phyloP scores from a whole-genome alignment of 1,140 invertebrate species.

The Trypoxylus dichotomus region DNA sequence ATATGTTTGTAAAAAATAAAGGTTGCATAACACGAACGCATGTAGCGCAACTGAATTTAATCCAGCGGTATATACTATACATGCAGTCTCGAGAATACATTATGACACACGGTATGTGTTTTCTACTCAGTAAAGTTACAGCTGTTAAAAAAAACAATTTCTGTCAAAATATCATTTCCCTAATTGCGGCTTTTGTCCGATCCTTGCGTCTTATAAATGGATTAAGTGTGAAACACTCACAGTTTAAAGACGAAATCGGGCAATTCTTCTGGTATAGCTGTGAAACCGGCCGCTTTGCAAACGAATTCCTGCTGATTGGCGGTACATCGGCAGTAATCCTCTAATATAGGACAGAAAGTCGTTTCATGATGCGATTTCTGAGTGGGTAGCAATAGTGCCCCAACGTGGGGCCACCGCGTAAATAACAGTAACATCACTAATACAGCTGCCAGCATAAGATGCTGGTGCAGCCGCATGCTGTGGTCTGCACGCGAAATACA shows the following conservation, averaged over 20 bases:
- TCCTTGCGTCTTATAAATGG: neutral
- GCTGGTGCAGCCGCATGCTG: slow-evolving; percentile 38
- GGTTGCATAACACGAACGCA: neutral
- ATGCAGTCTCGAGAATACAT: neutral
- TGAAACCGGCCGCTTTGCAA: slow-evolving; percentile 52
- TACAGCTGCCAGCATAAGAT: slow-evolving; percentile 41
- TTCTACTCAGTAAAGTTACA: neutral
- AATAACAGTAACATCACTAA: slow-evolving; percentile 35
- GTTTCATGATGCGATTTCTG: slow-evolving; percentile 41
- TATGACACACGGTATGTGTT: neutral
- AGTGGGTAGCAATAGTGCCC: slow-evolving; percentile 15
- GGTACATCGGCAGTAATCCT: slow-evolving; percentile 51
- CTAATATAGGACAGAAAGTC: slow-evolving; percentile 49
- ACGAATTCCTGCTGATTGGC: slow-evolving; percentile 50
- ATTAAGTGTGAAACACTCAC: slow-evolving; percentile 46
- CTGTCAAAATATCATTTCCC: slow-evolving; percentile 4
- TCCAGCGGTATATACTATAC: neutral
- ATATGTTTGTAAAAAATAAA: neutral
- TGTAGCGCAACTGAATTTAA: neutral
- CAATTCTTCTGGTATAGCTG: slow-evolving; percentile 48
- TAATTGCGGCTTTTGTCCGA: neutral
- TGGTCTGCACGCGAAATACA: slow-evolving; percentile 36
- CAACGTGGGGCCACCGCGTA: slow-evolving; percentile 31
- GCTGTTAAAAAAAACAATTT: slow-evolving; percentile 18
- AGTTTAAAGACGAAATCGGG: slow-evolving; percentile 53